Base-by-base conservation (phyloP, 1,140 invertebrate genomes). In the Drosophila suzukii region DNA sequence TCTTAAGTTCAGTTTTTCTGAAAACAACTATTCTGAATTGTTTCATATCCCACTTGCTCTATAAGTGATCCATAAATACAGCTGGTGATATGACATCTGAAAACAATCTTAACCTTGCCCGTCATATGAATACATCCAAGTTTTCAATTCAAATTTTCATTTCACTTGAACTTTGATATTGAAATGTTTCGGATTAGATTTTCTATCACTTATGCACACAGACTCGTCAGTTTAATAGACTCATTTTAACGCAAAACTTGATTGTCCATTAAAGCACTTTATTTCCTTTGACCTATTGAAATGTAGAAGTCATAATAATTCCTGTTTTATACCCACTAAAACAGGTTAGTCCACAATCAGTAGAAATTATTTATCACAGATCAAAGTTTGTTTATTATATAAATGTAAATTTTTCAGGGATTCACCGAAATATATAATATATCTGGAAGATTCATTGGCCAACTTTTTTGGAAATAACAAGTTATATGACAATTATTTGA, bases 321-420 rank as follows among this genome's bases (percentile, higher is more conserved):
- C 58, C 36, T 11, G 58, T 30, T 39, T 38, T 15, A 30, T 12
- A 30, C 11, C 13, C n/a, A 55, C 44, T 47, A 24, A 34, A 62
- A 62, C 60, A 32, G 60, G 60, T 62, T 62, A 30, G 36, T 41
- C 13, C 51, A 54, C 57, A 27, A 57, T 41, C n/a, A 27, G 27
- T 38, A 24, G 20, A 2, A 56, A 13, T n/a, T 24, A 32, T 17
- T 61, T 61, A 61, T 41, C 34, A 39, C 34, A n/a, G 15, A n/a
- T 8, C 24, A 39, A 57, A 38, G 15, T 41, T 38, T 36, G 38
- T 17, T 12, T 43, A 43, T 58, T 30, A 20, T 58, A 41, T 59
- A 32, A 62, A 3, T 27, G 13, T 12, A n/a, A 58, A 11, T n/a
- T 20, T 4, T 32, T 41, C 12, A 4, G 24, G 36, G 59, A 58